Conservation (phyloP, 2,797 vertebrate genomes). For the Neoniphon sammara region DNA sequence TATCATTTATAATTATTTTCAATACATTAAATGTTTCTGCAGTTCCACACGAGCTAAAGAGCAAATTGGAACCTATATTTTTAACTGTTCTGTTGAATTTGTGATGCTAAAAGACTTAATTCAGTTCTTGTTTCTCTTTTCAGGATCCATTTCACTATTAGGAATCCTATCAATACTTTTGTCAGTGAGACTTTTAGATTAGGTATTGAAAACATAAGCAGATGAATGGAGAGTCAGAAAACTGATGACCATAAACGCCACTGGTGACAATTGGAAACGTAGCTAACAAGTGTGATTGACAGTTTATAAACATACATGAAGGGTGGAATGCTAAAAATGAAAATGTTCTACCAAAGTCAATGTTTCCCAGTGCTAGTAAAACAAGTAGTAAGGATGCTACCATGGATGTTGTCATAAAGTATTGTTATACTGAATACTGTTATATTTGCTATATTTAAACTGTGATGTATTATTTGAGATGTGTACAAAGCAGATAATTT, state of each 20-base stretch:
- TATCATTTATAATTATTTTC: too few species aligned
- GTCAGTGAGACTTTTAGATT: background rate
- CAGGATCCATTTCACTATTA: background rate
- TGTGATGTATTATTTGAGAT: constrained; percentile 27
- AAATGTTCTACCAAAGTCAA: constrained; percentile 51
- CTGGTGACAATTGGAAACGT: background rate
- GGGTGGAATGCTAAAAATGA: constrained; percentile 30
- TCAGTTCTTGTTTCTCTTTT: background rate
- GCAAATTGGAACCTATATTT: too few species aligned
- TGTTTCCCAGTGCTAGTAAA: constrained; percentile 25
- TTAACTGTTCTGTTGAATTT: too few species aligned
- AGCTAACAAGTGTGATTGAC: background rate
- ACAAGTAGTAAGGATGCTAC: constrained; percentile 23
- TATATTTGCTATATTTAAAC: constrained; percentile 56
- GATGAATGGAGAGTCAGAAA: background rate
- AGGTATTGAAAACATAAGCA: constrained; percentile 1
- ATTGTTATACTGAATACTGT: constrained; percentile 23
- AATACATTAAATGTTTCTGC: too few species aligned
- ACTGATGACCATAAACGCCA: constrained; percentile 51
- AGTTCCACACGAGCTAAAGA: too few species aligned
- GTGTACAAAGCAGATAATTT: constrained; percentile 40
- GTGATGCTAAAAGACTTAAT: background rate
- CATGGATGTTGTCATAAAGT: constrained; percentile 25
- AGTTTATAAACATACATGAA: background rate
- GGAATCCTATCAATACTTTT: background rate